phyloP scores from a whole-genome alignment of 2,888 invertebrate genomes.

The Miltochrista miniata region DNA sequence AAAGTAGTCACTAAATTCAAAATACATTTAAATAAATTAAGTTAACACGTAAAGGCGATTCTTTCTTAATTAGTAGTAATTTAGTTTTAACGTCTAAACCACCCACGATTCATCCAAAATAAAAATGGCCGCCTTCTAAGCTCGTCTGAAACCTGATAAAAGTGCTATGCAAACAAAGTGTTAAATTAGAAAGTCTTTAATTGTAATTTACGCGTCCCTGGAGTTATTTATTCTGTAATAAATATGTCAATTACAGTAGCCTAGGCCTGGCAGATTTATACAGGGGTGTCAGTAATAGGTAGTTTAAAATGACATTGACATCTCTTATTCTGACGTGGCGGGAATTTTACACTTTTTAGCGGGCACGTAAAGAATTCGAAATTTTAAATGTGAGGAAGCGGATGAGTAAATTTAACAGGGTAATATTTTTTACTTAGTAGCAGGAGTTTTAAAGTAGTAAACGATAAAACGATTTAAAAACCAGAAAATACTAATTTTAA shows the following conservation, averaged over 20 bases:
- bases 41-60: no score
- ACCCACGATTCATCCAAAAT: constrained; percentile 6
- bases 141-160: constrained; percentile 43
- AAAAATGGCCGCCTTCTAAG: neutral
- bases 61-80: neutral
- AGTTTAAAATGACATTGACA: constrained; percentile 29
- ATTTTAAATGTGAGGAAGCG: neutral
- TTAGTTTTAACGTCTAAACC: neutral
- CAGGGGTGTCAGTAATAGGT: constrained; percentile 26
- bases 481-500: no score
- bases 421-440: neutral
- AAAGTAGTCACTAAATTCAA: no score
- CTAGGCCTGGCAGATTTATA: constrained; percentile 57
- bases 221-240: constrained; percentile 65
- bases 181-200: constrained; percentile 56
- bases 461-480: no score
- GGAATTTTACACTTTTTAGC: constrained; percentile 24
- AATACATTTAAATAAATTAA: no score
- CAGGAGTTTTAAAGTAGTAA: no score
- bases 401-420: neutral
- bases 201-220: constrained; percentile 58
- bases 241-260: constrained; percentile 66
- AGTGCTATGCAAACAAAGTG: constrained; percentile 43
- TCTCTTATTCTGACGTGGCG: constrained; percentile 14
- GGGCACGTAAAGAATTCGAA: constrained; percentile 3